Percentiles rank a stretch among this genome's conserved stretches.
These are phyloP conservation scores for Crocodylus rhombifer DNA, from an alignment of 2,797 vertebrate species.

Conservation along the genomic window DNA sequence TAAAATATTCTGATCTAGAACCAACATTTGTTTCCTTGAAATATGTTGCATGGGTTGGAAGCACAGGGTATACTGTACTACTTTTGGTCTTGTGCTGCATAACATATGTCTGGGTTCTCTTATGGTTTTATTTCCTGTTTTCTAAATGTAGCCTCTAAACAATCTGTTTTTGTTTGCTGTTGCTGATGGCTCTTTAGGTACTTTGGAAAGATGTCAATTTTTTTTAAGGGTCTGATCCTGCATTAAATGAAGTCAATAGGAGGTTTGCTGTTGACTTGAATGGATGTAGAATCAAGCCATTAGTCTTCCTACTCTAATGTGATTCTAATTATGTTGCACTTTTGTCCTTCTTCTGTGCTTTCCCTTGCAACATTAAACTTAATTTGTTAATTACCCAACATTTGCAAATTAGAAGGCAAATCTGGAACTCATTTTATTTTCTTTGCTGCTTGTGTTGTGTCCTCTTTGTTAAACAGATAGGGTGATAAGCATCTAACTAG, in stretches of 20 bases:
- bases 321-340: slow-evolving; percentile 56
- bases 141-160: neutral
- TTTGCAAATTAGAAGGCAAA: slow-evolving; percentile 57
- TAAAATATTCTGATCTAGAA: neutral
- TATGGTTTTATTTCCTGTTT: neutral
- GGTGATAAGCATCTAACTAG: neutral
- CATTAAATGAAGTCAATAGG: slow-evolving; percentile 36
- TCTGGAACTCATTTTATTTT: slow-evolving; percentile 50
- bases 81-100: neutral
- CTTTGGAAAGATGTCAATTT: slow-evolving; percentile 37
- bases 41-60: neutral
- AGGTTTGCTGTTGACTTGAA: slow-evolving; percentile 30
- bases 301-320: slow-evolving; percentile 42
- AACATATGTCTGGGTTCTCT: neutral
- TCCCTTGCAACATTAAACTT: slow-evolving; percentile 61
- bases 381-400: slow-evolving; percentile 61
- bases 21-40: neutral
- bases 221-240: slow-evolving; percentile 7
- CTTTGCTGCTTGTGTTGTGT: slow-evolving; percentile 25
- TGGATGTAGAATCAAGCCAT: slow-evolving; percentile 48
- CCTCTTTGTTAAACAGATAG: slow-evolving; percentile 23
- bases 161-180: slow-evolving; percentile 24
- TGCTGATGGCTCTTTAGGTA: neutral
- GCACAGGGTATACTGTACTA: neutral
- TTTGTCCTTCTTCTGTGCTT: slow-evolving; percentile 62